Percentiles rank a stretch among this genome's conserved stretches.
These are phyloP conservation scores for Tyrophagus putrescentiae DNA, from an alignment of 1,140 invertebrate genomes.

Conservation along the genomic window DNA sequence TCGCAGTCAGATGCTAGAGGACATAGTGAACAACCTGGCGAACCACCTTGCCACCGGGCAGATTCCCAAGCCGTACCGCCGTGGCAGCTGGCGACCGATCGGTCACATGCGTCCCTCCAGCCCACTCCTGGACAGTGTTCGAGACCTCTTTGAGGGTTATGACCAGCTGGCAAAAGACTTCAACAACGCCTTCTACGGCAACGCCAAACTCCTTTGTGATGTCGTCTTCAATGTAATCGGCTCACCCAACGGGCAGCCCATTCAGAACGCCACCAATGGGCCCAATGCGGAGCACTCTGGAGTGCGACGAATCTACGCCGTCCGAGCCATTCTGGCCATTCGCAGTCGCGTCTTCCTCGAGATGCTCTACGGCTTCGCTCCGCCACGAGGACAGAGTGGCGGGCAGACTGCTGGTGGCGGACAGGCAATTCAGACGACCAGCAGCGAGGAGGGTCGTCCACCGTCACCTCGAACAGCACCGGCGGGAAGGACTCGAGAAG, in stretches of 20 bases:
- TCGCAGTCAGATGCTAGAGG: conserved; percentile 73
- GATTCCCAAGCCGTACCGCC: conserved; percentile 79
- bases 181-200: conserved; percentile 57
- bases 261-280: neutral
- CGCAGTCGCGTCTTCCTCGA: conserved; percentile 73
- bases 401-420: conserved; percentile 69
- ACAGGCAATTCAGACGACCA: conserved; percentile 58
- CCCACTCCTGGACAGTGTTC: conserved; percentile 72
- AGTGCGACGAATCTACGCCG: conserved; percentile 53
- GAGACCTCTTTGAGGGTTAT: conserved; percentile 76
- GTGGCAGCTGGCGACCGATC: conserved; percentile 81
- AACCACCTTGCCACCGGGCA: conserved; percentile 87
- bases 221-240: conserved; percentile 62
- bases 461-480: neutral
- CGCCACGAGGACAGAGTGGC: conserved; percentile 52
- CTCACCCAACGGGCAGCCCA: neutral
- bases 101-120: conserved; percentile 82
- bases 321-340: conserved; percentile 75
- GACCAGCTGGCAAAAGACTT: conserved; percentile 86
- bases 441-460: conserved; percentile 46
- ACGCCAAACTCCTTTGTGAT: conserved; percentile 65
- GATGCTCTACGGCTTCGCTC: conserved; percentile 81
- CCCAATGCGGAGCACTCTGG: neutral
- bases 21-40: conserved; percentile 79
- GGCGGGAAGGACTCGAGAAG: conserved; percentile 47